Evolutionary conservation across 2,888 invertebrate genomes (phyloP).

Genomic region (Aradus depressus): DNA sequence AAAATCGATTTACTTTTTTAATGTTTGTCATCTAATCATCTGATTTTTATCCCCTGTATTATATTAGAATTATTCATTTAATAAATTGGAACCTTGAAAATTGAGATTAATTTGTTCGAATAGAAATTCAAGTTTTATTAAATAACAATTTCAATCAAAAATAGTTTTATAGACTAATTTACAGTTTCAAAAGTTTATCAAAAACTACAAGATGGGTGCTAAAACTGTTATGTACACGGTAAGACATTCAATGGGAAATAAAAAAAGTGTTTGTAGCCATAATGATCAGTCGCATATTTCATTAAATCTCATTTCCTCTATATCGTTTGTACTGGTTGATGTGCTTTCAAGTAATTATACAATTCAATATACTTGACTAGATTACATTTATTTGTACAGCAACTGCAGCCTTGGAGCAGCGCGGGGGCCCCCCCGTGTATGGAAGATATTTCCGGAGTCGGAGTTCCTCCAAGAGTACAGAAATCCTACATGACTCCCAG

Average conservation of each 20-base stretch:
- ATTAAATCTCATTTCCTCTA: neutral
- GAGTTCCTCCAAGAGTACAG: conserved; percentile 52
- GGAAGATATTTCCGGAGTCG: conserved; percentile 51
- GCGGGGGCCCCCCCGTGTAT: conserved; percentile 50
- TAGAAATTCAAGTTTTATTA: no score
- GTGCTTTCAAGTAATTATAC: neutral
- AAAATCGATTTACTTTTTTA: no score
- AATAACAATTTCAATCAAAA: no score
- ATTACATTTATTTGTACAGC: conserved; percentile 39
- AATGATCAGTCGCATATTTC: neutral
- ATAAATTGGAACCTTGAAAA: no score
- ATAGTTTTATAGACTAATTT: no score
- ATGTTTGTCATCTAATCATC: no score
- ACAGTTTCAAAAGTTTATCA: no score
- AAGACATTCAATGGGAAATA: conserved; percentile 22
- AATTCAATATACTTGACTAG: neutral
- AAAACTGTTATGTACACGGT: conserved; percentile 38
- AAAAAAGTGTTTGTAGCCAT: neutral
- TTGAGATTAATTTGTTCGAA: no score
- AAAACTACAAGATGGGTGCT: conserved; percentile 28
- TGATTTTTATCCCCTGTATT: no score
- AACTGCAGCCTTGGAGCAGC: conserved; percentile 68
- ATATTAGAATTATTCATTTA: no score
- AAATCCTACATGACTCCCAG: conserved; percentile 60
- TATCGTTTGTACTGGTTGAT: neutral